Evolutionary conservation across 1,140 invertebrate species (phyloP), one percentile per base, ranked within the genome.

Genomic region (Odontomachus brunneus): DNA sequence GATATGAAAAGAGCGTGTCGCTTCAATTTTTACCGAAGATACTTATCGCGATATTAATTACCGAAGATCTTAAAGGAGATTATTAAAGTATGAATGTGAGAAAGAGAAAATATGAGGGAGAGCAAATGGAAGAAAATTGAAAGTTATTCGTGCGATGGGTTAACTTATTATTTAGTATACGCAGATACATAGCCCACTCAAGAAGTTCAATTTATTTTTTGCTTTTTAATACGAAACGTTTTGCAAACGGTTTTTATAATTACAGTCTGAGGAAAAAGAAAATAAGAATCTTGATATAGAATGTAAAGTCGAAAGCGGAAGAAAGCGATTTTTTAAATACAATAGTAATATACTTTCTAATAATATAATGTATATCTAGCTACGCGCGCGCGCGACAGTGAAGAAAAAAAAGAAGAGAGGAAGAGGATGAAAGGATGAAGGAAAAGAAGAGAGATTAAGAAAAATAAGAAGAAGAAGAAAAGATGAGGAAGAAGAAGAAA

Each of bases 331-430:
- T 89, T 85, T 89, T 87, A 89, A 89, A 88, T 86, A 90, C 76
- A 82, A 89, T 89, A 90, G 85, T 89, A 86, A 86, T 89, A 87
- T 89, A 90, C 89, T 89, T 90, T 90, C 89, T 89, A 90, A 89
- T 90, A 90, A 82, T 88, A 78, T 87, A 89, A 85, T 88, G 85
- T 90, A 86, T 80, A 90, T 89, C 87, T 90, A 90, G 89, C 89
- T 87, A 86, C 86, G 38, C 38, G 38, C 38, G 83, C n/a, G 29
- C 29, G 38, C 38, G 83, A 85, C 82, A 90, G 88, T 89, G 83
- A 85, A 89, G 87, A 51, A 26, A n/a, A 26, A 12, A 73, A 84
- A 73, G 9, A 44, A 44, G 9, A 44, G 38, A 44, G 9, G 38
- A 44, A 11, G 9, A 33, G 29, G 29, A 33, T n/a, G 5, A 33